Evolutionary conservation across 1,140 invertebrate genomes (phyloP), one percentile per base, ranked within the genome.

Genomic region (Drosophila kurseongensis): DNA sequence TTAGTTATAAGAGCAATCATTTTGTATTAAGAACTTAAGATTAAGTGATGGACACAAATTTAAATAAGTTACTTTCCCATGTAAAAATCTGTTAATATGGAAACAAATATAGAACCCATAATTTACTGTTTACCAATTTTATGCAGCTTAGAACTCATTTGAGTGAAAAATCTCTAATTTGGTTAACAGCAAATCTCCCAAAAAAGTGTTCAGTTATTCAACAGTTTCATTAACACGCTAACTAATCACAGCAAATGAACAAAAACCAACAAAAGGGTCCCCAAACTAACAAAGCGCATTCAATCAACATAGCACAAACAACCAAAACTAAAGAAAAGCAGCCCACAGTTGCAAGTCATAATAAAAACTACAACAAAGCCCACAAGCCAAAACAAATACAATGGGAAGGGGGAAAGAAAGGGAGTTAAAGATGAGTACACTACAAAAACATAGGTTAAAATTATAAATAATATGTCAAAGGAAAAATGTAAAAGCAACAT

Each of bases 321-420:
- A 76, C 29, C 6, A 35, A 54, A 36, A 45, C 52, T 14, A 9
- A 29, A 48, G 38, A 56, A 68, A 52, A 35, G 12, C 36, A 36
- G 36, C 32, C 18, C 71, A 82, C 83, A 88, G 78, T 86, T 88
- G 83, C 83, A 88, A 88, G 83, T 86, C 83, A 86, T 88, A 88
- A 86, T 82, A 86, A 88, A 82, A 78, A 79, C 71, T 79, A 75
- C 82, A 81, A 78, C 82, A 86, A 71, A 68, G 63, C 77, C 62
- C 50, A 68, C 65, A 84, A 52, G 40, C 45, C 81, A 73, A 83
- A 69, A 56, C 69, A 81, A 81, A 72, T 76, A 81, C 61, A 61
- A 69, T 52, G 55, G 48, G 55, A 58, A 10, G 40, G n/a, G 48
- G 40, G n/a, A 23, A 23, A 4, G 23, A 23, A 23, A 23, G 23